A percentile compares a stretch with the other conserved stretches of the same genome.
Conservation (phyloP, 2,888 invertebrate species). For the Macrophya alboannulata region DNA sequence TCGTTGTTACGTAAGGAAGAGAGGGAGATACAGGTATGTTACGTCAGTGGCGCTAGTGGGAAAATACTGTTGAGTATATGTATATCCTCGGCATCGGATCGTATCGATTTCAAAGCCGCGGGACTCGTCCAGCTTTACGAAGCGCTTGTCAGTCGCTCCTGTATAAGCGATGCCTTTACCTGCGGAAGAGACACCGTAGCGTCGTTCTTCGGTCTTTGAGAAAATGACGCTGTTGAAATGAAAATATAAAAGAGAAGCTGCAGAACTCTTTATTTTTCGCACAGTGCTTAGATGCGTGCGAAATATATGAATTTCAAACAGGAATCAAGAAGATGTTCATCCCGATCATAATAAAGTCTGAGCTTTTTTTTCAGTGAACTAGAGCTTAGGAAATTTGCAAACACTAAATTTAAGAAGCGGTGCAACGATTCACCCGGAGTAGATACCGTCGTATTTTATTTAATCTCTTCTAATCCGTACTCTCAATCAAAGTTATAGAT, state of each 20-base stretch:
- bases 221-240: neutral
- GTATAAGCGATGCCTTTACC: neutral
- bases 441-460: neutral
- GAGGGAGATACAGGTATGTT: neutral
- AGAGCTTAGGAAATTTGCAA: too few relatives aligned
- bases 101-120: conserved; percentile 41
- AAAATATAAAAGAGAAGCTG: too few relatives aligned
- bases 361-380: neutral
- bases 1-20: conserved; percentile 4
- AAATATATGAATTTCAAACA: too few relatives aligned
- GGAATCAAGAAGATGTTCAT: too few relatives aligned
- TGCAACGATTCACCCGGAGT: neutral
- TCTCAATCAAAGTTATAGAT: neutral
- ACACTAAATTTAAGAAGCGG: too few relatives aligned
- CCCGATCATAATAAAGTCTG: too few relatives aligned
- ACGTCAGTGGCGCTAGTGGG: conserved; percentile 16
- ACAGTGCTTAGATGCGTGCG: neutral
- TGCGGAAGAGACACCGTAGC: neutral
- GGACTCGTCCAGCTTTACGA: neutral
- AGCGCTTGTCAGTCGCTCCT: neutral
- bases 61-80: neutral
- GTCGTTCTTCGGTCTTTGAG: neutral
- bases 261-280: too few relatives aligned
- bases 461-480: neutral
- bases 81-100: conserved; percentile 5